Evolutionary conservation across 2,797 vertebrate species (phyloP).

Genomic region (Falco concolor): DNA sequence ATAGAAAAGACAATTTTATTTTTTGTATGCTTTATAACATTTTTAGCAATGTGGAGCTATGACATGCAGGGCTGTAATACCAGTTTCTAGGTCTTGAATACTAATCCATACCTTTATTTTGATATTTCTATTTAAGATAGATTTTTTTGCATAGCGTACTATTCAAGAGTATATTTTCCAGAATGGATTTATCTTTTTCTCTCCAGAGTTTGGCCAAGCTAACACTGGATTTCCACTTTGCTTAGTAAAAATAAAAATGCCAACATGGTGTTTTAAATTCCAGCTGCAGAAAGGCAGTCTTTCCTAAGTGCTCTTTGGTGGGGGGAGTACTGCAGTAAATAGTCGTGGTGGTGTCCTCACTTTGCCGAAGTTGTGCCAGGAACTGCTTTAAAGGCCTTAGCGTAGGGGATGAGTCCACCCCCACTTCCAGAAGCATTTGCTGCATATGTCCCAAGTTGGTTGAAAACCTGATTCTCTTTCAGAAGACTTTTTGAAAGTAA

Average conservation of each 20-base stretch:
- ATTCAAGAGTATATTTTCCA: not conserved
- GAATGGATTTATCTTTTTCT: not conserved
- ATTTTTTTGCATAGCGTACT: not conserved
- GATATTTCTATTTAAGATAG: not conserved
- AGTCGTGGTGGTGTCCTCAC: not conserved
- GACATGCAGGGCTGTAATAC: not conserved
- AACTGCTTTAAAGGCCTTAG: not conserved
- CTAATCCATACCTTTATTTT: not conserved
- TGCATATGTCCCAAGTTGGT: not conserved
- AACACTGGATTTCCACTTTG: not conserved
- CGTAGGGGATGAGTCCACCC: not conserved
- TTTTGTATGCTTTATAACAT: not conserved
- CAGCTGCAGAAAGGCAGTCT: not conserved
- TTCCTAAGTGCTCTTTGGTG: not conserved
- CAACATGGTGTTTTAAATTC: not conserved
- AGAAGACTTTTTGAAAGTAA: not conserved
- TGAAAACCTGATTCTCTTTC: not conserved
- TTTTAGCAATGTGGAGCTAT: not conserved
- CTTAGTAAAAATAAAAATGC: not conserved
- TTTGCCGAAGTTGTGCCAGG: not conserved
- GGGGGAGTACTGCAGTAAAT: not conserved
- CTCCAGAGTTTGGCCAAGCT: not conserved
- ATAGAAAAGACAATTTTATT: not conserved
- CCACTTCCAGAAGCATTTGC: not conserved
- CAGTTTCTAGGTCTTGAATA: not conserved